A percentile compares a stretch with the other conserved stretches of the same genome.
phyloP scores from a whole-genome alignment of 2,113 vertebrate genomes.

The Naja naja region DNA sequence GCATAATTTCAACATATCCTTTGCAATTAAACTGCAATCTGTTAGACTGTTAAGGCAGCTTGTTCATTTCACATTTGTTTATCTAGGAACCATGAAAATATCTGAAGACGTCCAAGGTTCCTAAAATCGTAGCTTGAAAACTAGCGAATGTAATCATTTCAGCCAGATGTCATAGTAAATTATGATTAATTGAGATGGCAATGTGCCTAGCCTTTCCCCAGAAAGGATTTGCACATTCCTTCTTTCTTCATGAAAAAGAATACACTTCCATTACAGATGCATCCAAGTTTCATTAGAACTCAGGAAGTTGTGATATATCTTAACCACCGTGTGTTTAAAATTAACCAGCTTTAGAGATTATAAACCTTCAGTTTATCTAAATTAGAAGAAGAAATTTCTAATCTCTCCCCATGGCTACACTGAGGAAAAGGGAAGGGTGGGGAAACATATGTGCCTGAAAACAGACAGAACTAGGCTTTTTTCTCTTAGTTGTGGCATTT shows the following conservation, averaged over 20 bases:
- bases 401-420: too few relatives aligned
- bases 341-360: neutral
- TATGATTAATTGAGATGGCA: neutral
- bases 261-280: neutral
- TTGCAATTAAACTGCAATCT: neutral
- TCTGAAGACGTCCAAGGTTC: neutral
- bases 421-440: neutral
- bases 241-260: neutral
- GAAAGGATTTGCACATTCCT: neutral
- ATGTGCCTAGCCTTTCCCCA: neutral
- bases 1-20: neutral
- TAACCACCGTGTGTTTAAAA: neutral
- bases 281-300: neutral
- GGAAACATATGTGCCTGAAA: neutral
- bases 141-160: neutral
- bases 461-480: neutral
- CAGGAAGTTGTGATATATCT: neutral
- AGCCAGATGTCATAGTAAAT: neutral
- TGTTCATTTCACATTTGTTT: neutral
- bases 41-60: neutral
- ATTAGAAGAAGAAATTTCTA: neutral
- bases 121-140: neutral
- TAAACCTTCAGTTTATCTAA: neutral
- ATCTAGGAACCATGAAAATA: neutral
- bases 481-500: neutral